These are phyloP conservation scores for Notoglanidium macrostoma DNA, from an alignment of 2,797 vertebrate genomes.

Conservation along the genomic window DNA sequence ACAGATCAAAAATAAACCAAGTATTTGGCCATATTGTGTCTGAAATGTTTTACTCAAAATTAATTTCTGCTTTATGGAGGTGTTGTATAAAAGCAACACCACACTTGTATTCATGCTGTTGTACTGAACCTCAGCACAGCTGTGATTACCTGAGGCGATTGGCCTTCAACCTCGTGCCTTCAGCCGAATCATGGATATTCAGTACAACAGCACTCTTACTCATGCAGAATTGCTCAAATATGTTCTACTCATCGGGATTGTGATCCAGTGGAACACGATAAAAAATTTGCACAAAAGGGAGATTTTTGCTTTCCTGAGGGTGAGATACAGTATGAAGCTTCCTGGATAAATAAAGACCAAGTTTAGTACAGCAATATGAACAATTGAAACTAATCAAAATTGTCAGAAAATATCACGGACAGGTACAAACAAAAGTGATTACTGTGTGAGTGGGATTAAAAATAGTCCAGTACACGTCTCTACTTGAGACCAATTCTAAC, in stretches of 20 bases:
- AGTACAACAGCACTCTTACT: neutral
- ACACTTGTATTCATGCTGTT: neutral
- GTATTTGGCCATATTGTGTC: neutral
- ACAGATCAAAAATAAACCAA: neutral
- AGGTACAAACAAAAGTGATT: neutral
- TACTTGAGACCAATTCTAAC: neutral
- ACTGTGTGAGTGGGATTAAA: neutral
- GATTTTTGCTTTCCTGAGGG: neutral
- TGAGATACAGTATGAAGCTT: neutral
- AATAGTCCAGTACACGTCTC: neutral
- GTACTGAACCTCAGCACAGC: neutral
- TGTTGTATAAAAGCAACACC: neutral
- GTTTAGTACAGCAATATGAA: neutral
- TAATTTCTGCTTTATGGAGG: neutral
- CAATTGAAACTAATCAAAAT: neutral
- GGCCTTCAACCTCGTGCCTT: neutral
- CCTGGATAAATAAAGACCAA: neutral
- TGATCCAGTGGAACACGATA: neutral
- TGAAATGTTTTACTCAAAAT: neutral
- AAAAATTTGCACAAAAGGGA: neutral
- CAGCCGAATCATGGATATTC: neutral
- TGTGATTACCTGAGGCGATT: neutral
- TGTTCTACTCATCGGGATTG: neutral
- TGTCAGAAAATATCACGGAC: neutral
- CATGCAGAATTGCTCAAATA: neutral